These are phyloP conservation scores for Blastobasis adustella DNA, from an alignment of 2,888 invertebrate species.

Conservation along the genomic window DNA sequence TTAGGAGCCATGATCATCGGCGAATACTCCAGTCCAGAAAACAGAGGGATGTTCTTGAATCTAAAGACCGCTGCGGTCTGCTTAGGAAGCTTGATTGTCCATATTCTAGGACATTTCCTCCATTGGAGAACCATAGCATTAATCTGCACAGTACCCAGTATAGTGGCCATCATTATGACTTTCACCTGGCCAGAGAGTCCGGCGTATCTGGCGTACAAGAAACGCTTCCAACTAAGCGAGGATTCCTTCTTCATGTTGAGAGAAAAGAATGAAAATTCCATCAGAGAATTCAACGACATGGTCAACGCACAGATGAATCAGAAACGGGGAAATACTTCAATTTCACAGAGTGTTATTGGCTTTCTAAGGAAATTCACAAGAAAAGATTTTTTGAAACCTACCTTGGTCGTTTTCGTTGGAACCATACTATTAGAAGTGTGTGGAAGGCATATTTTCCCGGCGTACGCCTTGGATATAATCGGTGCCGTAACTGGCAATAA, in stretches of 20 bases:
- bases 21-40: slow-evolving; percentile 36
- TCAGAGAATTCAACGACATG: slow-evolving; percentile 25
- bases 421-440: slow-evolving; percentile 23
- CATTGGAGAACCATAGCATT: slow-evolving; percentile 32
- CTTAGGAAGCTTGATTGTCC: slow-evolving; percentile 26
- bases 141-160: slow-evolving; percentile 20
- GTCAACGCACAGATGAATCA: slow-evolving; percentile 21
- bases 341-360: not conserved
- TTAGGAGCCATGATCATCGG: slow-evolving; percentile 40
- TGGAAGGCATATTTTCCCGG: slow-evolving; percentile 30
- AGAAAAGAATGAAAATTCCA: slow-evolving; percentile 36
- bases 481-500: slow-evolving; percentile 19
- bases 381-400: slow-evolving; percentile 23
- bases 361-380: slow-evolving; percentile 17
- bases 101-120: slow-evolving; percentile 26
- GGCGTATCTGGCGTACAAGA: slow-evolving; percentile 67
- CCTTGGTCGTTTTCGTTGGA: slow-evolving; percentile 19
- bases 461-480: slow-evolving; percentile 31
- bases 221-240: slow-evolving; percentile 56
- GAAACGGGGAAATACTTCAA: not conserved
- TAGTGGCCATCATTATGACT: slow-evolving; percentile 29
- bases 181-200: slow-evolving; percentile 76
- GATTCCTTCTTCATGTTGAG: slow-evolving; percentile 65
- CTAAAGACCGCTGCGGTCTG: slow-evolving; percentile 30
- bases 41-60: slow-evolving; percentile 38